Percentiles rank a stretch among this genome's conserved stretches.
These are phyloP conservation scores for Clistopyga incitator DNA, from an alignment of 2,888 invertebrate species.

Conservation along the genomic window DNA sequence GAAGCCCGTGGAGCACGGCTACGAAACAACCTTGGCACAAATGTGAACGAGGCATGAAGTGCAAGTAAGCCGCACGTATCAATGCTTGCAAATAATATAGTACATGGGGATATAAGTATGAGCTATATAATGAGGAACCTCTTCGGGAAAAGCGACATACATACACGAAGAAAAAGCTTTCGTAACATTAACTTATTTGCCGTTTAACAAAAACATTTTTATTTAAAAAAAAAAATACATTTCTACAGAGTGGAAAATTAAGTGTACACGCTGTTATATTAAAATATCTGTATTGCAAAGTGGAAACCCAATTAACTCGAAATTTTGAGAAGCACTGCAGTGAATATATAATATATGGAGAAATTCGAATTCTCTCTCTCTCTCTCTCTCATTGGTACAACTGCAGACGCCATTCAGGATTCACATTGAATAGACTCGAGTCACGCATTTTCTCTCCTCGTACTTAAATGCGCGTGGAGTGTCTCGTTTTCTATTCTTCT, in stretches of 20 bases:
- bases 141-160: neutral
- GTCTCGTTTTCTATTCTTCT: neutral
- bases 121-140: neutral
- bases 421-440: conserved; percentile 4
- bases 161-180: no score
- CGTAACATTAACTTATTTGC: no score
- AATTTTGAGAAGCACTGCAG: no score
- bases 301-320: no score
- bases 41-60: conserved; percentile 82
- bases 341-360: no score
- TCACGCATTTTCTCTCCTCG: conserved; percentile 4
- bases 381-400: neutral
- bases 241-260: no score
- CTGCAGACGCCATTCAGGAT: neutral
- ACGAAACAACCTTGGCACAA: conserved; percentile 81
- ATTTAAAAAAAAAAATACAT: no score
- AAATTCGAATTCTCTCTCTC: neutral
- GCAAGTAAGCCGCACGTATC: conserved; percentile 68
- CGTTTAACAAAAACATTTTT: no score
- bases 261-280: no score
- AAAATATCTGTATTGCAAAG: no score
- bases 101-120: neutral
- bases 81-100: conserved; percentile 48
- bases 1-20: conserved; percentile 43
- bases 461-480: conserved; percentile 6